A percentile compares a stretch with the other conserved stretches of the same genome.
phyloP scores from a whole-genome alignment of 2,113 vertebrate species.

The Pollachius pollachius region DNA sequence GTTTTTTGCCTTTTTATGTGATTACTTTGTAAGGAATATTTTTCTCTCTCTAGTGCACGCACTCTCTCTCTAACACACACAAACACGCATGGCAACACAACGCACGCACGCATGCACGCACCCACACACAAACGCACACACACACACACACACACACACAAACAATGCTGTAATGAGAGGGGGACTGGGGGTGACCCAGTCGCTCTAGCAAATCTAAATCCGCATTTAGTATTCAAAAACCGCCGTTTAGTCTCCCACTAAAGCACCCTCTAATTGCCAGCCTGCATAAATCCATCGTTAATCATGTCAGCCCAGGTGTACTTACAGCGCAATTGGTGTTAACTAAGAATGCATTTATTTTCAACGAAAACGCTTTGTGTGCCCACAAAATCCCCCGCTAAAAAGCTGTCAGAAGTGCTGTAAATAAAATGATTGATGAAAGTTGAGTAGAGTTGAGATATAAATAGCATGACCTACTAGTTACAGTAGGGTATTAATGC shows the following conservation, averaged over 20 bases:
- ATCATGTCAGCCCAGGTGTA: slow-evolving; percentile 32
- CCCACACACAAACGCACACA: neutral
- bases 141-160: neutral
- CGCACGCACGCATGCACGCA: neutral
- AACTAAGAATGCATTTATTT: slow-evolving; percentile 24
- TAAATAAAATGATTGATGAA: neutral
- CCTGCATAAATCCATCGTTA: slow-evolving; percentile 37
- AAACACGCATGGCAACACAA: neutral
- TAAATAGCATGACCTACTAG: too few relatives aligned
- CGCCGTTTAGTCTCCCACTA: slow-evolving; percentile 30
- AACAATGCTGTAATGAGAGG: neutral
- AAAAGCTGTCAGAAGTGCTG: neutral
- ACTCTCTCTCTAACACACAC: neutral
- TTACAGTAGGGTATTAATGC: too few relatives aligned
- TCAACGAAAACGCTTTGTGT: neutral
- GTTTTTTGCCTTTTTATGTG: neutral
- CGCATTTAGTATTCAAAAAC: slow-evolving; percentile 29
- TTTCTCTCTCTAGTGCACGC: too few relatives aligned
- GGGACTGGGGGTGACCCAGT: slow-evolving; percentile 2
- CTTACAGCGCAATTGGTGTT: slow-evolving; percentile 34
- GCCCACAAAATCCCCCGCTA: neutral
- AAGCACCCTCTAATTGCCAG: slow-evolving; percentile 25
- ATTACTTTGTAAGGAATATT: neutral
- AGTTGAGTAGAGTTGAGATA: neutral
- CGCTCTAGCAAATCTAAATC: slow-evolving; percentile 1